Evolutionary conservation across 2,113 vertebrate genomes (phyloP).

Genomic region (Clarias gariepinus): DNA sequence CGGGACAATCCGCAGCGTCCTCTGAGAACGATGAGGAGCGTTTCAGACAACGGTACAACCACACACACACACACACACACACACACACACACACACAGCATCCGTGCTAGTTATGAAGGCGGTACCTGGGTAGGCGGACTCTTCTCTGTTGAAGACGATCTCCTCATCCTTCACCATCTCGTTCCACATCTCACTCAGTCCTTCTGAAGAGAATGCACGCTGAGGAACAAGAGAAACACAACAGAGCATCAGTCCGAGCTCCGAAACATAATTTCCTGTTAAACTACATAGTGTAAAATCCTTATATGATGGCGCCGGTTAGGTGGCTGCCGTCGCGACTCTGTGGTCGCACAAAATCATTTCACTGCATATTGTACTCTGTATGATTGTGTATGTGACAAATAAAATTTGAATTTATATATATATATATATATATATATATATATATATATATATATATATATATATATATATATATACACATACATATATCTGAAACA

Average conservation of each 20-base stretch:
- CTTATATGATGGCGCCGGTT: no score
- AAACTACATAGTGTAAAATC: not conserved
- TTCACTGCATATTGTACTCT: no score
- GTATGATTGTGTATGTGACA: no score
- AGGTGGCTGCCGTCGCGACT: no score
- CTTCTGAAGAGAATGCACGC: constrained; percentile 94
- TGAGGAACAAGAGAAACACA: constrained; percentile 57
- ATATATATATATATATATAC: no score
- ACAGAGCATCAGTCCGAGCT: not conserved
- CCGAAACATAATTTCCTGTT: not conserved
- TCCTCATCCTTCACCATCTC: constrained; percentile 99
- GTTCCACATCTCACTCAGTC: constrained; percentile 96
- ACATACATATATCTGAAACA: no score
- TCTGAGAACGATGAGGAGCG: constrained; percentile 67
- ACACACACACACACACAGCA: not conserved
- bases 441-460: no score
- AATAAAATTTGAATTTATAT: no score
- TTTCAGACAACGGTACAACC: not conserved
- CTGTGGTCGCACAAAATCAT: no score
- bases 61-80: not conserved
- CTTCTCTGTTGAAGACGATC: constrained; percentile 86
- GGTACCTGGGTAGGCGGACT: constrained; percentile 80
- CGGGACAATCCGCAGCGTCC: constrained; percentile 83
- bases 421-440: no score
- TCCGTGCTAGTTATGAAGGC: not conserved